These are phyloP conservation scores for Agriopis aurantiaria DNA, from an alignment of 2,888 invertebrate genomes.

Conservation along the genomic window DNA sequence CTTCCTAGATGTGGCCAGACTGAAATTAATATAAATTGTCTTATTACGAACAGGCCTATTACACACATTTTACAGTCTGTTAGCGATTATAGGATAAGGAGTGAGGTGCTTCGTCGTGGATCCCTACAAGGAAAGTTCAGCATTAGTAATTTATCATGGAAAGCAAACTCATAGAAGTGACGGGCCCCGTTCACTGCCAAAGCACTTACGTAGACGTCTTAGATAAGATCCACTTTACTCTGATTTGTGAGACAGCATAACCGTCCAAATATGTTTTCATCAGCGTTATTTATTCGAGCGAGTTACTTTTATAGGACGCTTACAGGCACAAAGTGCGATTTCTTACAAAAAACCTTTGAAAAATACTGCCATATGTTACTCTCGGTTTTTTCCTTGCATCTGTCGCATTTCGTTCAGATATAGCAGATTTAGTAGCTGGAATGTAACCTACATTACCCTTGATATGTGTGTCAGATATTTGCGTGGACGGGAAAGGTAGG, in stretches of 20 bases:
- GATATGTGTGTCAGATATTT: constrained; percentile 36
- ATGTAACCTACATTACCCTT: constrained; percentile 36
- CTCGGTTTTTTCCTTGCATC: constrained; percentile 59
- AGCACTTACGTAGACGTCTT: constrained; percentile 57
- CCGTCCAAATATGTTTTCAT: constrained; percentile 70
- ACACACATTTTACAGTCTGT: no score
- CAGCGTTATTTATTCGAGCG: constrained; percentile 72
- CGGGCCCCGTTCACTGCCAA: constrained; percentile 45
- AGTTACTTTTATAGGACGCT: constrained; percentile 73
- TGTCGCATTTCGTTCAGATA: constrained; percentile 56
- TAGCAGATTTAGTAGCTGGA: constrained; percentile 51
- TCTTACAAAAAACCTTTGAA: constrained; percentile 69
- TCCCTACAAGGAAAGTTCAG: neutral
- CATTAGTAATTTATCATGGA: constrained; percentile 23
- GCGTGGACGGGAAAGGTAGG: constrained; percentile 29
- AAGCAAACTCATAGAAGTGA: constrained; percentile 40
- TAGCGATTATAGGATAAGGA: neutral
- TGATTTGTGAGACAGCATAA: constrained; percentile 70
- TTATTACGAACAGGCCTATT: no score
- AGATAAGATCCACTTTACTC: constrained; percentile 62
- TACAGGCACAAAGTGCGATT: constrained; percentile 66
- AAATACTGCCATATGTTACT: constrained; percentile 68
- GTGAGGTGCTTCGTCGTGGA: neutral
- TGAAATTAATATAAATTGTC: no score
- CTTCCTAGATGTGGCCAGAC: no score